These are phyloP conservation scores for Cynopterus brachyotis DNA, from an alignment of 2,113 vertebrate species.

Conservation along the genomic window DNA sequence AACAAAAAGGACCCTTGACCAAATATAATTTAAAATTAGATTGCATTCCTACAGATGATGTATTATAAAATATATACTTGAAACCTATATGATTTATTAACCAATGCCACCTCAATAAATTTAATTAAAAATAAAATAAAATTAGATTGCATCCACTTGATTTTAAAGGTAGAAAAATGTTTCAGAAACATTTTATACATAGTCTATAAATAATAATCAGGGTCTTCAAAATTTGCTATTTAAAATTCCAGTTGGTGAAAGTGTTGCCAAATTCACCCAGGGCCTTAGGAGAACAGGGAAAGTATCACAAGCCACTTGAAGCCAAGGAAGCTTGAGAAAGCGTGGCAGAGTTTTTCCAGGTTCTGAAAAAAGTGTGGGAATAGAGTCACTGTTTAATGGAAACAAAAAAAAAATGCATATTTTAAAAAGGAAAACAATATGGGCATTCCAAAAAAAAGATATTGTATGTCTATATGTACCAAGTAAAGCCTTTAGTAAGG, in stretches of 20 bases:
- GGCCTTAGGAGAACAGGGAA: background rate
- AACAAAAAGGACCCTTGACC: background rate
- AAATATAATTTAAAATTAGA: constrained; percentile 53
- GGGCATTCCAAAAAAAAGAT: background rate
- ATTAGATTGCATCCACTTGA: background rate
- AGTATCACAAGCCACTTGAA: background rate
- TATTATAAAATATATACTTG: too few relatives aligned
- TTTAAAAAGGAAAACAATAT: constrained; percentile 5
- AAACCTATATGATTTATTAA: too few relatives aligned
- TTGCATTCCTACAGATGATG: background rate
- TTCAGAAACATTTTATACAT: background rate
- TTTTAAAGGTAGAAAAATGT: background rate
- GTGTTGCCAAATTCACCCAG: background rate
- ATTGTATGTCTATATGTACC: background rate
- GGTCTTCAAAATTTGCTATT: constrained; percentile 12
- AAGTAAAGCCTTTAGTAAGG: background rate
- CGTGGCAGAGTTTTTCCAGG: background rate
- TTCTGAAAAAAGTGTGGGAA: background rate
- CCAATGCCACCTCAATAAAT: too few relatives aligned
- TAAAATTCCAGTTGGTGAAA: background rate
- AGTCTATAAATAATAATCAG: background rate
- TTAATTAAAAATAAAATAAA: background rate
- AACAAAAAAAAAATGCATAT: background rate
- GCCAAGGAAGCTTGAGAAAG: background rate
- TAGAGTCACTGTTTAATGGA: background rate